A percentile compares a stretch with the other conserved stretches of the same genome.
phyloP scores from a whole-genome alignment of 1,140 invertebrate species.

The Marisa cornuarietis region DNA sequence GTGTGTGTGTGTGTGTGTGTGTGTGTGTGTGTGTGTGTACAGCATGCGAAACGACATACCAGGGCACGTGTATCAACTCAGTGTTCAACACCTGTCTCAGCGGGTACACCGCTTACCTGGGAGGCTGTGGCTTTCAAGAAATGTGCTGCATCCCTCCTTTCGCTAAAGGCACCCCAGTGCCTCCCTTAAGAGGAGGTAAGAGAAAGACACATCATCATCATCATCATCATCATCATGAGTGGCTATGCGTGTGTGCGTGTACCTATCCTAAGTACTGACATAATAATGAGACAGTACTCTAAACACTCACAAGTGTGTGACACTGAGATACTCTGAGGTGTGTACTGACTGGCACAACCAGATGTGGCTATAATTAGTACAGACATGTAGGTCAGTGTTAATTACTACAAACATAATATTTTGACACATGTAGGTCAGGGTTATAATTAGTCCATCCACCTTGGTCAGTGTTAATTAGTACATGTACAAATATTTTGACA shows the following conservation, averaged over 20 bases:
- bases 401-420: too few relatives aligned
- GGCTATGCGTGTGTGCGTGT: too few relatives aligned
- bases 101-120: slow-evolving; percentile 33
- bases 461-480: background rate
- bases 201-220: background rate
- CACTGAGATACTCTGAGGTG: too few relatives aligned
- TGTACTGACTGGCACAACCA: too few relatives aligned
- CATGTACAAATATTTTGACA: background rate
- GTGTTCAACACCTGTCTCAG: slow-evolving; percentile 39
- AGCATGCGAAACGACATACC: slow-evolving; percentile 30
- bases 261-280: background rate
- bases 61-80: slow-evolving; percentile 38
- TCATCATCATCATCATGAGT: background rate
- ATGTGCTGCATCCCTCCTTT: slow-evolving; percentile 41
- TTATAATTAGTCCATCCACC: background rate
- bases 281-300: too few relatives aligned
- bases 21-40: background rate
- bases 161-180: background rate
- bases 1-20: background rate
- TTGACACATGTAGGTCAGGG: too few relatives aligned
- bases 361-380: background rate
- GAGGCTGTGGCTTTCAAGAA: slow-evolving; percentile 43
- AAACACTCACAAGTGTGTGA: too few relatives aligned
- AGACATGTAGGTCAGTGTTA: background rate
- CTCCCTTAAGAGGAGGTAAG: slow-evolving; percentile 27